Percentiles rank a stretch among this genome's conserved stretches.
phyloP scores from a whole-genome alignment of 64 coral and sea anemone species.

The Montipora foliosa region DNA sequence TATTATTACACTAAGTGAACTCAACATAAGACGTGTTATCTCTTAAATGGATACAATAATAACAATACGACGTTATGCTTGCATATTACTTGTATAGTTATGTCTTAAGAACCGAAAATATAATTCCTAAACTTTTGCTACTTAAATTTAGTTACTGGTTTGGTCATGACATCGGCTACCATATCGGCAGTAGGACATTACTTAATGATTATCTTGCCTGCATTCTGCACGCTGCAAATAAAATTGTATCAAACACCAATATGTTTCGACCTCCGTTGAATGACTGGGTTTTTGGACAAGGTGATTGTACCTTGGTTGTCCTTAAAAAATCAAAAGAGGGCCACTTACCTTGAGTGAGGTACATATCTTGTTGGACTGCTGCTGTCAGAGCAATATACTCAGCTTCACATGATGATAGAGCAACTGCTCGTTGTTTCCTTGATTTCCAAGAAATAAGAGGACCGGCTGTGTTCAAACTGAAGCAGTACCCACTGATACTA shows the following conservation, averaged over 20 bases:
- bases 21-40: not conserved
- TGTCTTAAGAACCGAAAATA: conserved; percentile 11
- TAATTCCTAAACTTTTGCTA: conserved; percentile 25
- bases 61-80: not conserved
- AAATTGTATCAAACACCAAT: conserved; percentile 57
- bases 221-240: not conserved
- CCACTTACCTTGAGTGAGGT: conserved; percentile 28
- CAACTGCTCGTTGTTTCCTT: too few species aligned
- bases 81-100: not conserved
- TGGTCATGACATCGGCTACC: conserved; percentile 54
- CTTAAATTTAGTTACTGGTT: conserved; percentile 44
- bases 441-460: too few species aligned
- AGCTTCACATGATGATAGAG: conserved; percentile 36
- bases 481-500: too few species aligned
- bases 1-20: not conserved
- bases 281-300: conserved; percentile 57
- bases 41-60: not conserved
- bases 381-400: conserved; percentile 70
- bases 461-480: too few species aligned
- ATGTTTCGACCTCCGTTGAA: conserved; percentile 41
- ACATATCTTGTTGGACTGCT: conserved; percentile 39
- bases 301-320: conserved; percentile 64
- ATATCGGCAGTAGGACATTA: conserved; percentile 38
- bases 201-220: conserved; percentile 16
- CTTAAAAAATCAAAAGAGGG: conserved; percentile 31